phyloP scores from a whole-genome alignment of 2,888 invertebrate genomes.

The Carabus problematicus region DNA sequence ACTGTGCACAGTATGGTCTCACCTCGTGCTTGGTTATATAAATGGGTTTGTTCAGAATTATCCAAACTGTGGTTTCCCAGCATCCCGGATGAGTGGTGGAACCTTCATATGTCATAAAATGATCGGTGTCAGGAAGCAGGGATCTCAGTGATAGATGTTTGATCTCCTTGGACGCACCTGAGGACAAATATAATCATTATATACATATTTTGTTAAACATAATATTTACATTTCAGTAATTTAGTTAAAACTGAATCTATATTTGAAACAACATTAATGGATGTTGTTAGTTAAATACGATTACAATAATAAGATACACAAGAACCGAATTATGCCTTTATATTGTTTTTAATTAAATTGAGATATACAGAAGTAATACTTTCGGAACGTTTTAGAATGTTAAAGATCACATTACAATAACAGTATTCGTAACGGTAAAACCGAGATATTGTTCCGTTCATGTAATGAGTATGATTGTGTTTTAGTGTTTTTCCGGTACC shows the following conservation, averaged over 20 bases:
- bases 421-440: too few species aligned
- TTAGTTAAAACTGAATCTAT: neutral
- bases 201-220: slow-evolving; percentile 10
- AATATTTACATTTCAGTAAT: too few species aligned
- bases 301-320: too few species aligned
- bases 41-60: slow-evolving; percentile 96
- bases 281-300: too few species aligned
- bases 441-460: too few species aligned
- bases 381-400: too few species aligned
- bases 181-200: slow-evolving; percentile 45
- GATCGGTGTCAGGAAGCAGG: slow-evolving; percentile 88
- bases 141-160: slow-evolving; percentile 85
- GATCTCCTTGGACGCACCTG: slow-evolving; percentile 84
- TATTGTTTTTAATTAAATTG: too few species aligned
- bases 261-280: neutral
- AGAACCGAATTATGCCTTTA: too few species aligned
- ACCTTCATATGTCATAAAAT: slow-evolving; percentile 98
- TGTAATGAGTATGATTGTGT: too few species aligned
- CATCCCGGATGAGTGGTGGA: slow-evolving; percentile 98
- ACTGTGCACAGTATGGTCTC: slow-evolving; percentile 53
- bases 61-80: slow-evolving; percentile 99
- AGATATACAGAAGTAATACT: too few species aligned
- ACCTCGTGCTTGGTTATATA: slow-evolving; percentile 97
- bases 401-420: too few species aligned
- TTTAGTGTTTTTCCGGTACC: too few species aligned